Evolutionary conservation across 2,888 invertebrate genomes (phyloP), one percentile per base, ranked within the genome.

Genomic region (Apocheima hispidaria): DNA sequence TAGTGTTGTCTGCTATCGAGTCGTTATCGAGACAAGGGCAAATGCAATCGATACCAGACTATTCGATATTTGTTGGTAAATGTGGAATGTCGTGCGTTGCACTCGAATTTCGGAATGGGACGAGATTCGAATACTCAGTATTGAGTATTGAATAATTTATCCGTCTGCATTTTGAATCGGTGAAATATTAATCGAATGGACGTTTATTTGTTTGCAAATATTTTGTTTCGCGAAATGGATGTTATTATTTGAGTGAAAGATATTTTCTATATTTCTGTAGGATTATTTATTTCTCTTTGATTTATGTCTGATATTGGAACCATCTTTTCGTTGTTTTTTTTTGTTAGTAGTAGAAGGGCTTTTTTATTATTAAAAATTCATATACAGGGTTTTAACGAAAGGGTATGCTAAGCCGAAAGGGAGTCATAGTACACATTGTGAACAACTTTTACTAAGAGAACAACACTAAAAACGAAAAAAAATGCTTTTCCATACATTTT

Each of bases 81-180:
- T 63, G 43, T 52, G 18, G 30, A 33, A 59, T 64, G 49, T 51
- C 14, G 62, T 49, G 28, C 57, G 30, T 51, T 68, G 66, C 65
- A 64, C 66, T 48, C 55, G 33, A 59, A 60, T 33, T 63, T 49
- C 43, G 23, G 49, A 68, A 61, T 36, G 38, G 41, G 38, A 56
- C 50, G 41, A 46, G 51, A 57, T 60, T n/a, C n/a, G n/a, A n/a
- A n/a, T n/a, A n/a, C n/a, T n/a, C n/a, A n/a, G n/a, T n/a, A n/a
- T n/a, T 7, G 26, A 26, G 26, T 26, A 7, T 55, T 66, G 60
- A 65, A 66, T 68, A 68, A 64, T 62, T 64, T 61, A 56, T 51
- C 46, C 40, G 60, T 66, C 65, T 64, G 64, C 60, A 60, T 60
- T 53, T 44, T 40, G 16, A 16, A 20, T 41, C 40, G 43, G 16